phyloP scores from a whole-genome alignment of 2,113 vertebrate genomes.

The Chrysemys picta region DNA sequence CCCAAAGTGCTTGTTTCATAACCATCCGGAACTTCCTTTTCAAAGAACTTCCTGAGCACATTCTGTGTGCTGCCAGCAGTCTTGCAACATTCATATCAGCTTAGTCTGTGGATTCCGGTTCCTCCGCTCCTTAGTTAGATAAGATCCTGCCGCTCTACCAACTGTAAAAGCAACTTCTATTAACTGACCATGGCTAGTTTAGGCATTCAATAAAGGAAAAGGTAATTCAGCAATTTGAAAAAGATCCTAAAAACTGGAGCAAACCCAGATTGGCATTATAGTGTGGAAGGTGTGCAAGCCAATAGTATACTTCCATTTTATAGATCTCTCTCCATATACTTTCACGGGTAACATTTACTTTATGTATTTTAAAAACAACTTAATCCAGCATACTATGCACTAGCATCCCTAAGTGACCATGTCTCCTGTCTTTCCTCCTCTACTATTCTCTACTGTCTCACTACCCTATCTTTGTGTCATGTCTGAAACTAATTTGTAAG shows the following conservation, averaged over 20 bases:
- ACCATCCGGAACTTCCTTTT: constrained; percentile 22
- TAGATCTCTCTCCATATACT: not conserved
- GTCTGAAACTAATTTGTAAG: not conserved
- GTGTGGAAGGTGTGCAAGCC: not conserved
- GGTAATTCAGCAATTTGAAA: not conserved
- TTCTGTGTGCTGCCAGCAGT: not conserved
- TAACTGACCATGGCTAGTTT: not conserved
- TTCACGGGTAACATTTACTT: not conserved
- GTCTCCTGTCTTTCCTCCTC: not conserved
- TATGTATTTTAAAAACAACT: not conserved
- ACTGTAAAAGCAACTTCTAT: not conserved
- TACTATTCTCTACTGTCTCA: not conserved
- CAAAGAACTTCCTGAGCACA: not conserved
- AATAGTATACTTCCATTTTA: not conserved
- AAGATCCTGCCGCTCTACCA: not conserved
- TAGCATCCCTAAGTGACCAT: not conserved
- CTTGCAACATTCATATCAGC: not conserved
- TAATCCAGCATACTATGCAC: too few species aligned
- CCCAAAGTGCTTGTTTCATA: not conserved
- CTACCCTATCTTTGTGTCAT: not conserved
- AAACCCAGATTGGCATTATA: not conserved
- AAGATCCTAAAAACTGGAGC: not conserved
- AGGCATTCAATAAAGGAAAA: constrained; percentile 8
- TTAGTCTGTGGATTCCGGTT: not conserved
- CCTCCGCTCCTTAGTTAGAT: not conserved